Evolutionary conservation across 2,797 vertebrate species (phyloP).

Genomic region (Petrocephalus sullivani): DNA sequence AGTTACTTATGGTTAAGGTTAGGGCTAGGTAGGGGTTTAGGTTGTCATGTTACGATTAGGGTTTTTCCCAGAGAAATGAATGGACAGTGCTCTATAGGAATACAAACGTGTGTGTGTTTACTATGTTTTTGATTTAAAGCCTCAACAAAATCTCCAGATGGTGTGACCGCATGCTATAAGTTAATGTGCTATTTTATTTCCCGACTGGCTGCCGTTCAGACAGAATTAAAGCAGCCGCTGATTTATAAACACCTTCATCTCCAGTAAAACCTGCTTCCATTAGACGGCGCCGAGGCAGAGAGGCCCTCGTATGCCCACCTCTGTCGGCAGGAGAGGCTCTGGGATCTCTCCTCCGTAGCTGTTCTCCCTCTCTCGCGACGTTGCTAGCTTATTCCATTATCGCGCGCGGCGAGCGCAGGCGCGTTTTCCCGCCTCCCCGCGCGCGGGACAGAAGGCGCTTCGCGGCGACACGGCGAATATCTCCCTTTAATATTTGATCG

Average conservation of each 20-base stretch:
- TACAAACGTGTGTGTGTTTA: background rate
- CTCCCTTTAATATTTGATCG: slow-evolving; percentile 18
- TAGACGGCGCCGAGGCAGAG: background rate
- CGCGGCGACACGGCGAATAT: background rate
- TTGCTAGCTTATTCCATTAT: background rate
- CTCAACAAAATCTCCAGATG: background rate
- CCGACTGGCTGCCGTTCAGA: background rate
- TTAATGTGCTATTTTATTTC: slow-evolving; percentile 5
- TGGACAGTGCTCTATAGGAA: too few species aligned
- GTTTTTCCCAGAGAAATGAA: background rate
- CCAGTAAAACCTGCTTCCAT: background rate
- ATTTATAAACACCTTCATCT: background rate
- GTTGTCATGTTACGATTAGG: background rate
- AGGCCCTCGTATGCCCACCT: background rate
- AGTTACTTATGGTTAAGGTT: background rate
- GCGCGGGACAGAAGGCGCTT: background rate
- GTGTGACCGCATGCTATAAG: background rate
- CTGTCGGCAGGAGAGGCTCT: background rate
- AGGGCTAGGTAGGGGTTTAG: background rate
- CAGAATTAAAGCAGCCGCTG: background rate
- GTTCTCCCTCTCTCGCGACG: background rate
- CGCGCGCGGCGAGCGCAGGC: background rate
- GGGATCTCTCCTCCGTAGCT: background rate
- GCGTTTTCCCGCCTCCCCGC: background rate
- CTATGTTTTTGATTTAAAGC: background rate